These are phyloP conservation scores for Athalia cordata DNA, from an alignment of 2,888 invertebrate species.

Conservation along the genomic window DNA sequence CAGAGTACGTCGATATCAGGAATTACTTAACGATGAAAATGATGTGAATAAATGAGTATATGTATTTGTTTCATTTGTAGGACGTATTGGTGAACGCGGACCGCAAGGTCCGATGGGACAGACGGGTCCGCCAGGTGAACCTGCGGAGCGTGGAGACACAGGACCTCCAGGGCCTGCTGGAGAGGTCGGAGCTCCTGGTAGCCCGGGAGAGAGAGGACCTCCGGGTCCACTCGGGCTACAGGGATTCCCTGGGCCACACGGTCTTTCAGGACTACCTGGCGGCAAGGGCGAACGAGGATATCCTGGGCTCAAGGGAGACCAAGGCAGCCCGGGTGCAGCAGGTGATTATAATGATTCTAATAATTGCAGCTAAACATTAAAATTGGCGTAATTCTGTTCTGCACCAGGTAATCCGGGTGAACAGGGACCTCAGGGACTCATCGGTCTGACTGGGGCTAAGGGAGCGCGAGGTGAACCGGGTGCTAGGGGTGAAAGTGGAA, in stretches of 20 bases:
- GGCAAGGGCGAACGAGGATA: conserved; percentile 85
- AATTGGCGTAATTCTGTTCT: neutral
- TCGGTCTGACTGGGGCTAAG: conserved; percentile 81
- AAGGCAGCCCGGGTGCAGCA: conserved; percentile 80
- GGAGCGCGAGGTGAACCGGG: conserved; percentile 87
- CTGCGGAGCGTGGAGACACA: conserved; percentile 86
- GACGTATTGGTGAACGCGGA: conserved; percentile 85
- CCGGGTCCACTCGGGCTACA: conserved; percentile 83
- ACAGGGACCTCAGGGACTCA: conserved; percentile 78
- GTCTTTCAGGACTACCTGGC: conserved; percentile 82
- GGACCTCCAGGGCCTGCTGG: conserved; percentile 84
- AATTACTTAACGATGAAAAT: too few relatives aligned
- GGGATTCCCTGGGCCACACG: conserved; percentile 82
- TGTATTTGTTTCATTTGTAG: conserved; percentile 63
- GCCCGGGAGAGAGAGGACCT: conserved; percentile 84
- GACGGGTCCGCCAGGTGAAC: conserved; percentile 86
- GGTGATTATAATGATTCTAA: conserved; percentile 67
- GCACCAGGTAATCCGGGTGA: conserved; percentile 79
- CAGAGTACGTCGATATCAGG: too few relatives aligned
- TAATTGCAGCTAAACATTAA: neutral
- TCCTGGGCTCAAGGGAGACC: conserved; percentile 83
- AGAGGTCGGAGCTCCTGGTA: conserved; percentile 84
- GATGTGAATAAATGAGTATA: too few relatives aligned
- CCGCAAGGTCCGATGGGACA: conserved; percentile 85
- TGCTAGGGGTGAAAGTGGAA: conserved; percentile 83